Percentiles rank a stretch among this genome's conserved stretches.
Evolutionary conservation across 1,140 invertebrate genomes (phyloP).

Genomic region (Orchesella cincta): DNA sequence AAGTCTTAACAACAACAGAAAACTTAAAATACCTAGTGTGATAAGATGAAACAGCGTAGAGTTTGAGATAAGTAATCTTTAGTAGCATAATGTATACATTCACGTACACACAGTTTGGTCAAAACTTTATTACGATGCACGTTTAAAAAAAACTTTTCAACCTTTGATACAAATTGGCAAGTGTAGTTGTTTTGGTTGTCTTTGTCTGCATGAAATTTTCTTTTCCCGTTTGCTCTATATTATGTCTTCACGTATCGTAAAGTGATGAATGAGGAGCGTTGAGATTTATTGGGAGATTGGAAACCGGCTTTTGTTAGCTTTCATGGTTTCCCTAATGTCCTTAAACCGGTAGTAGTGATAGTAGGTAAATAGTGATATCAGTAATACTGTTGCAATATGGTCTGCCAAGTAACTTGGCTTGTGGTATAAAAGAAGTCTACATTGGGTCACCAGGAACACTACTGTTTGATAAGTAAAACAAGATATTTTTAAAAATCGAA

Average conservation of each 20-base stretch:
- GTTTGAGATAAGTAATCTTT: neutral
- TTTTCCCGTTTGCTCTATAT: neutral
- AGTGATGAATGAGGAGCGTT: constrained; percentile 33
- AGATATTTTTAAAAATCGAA: constrained; percentile 17
- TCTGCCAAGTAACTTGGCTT: constrained; percentile 9
- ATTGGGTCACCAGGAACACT: constrained; percentile 25
- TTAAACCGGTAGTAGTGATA: constrained; percentile 25
- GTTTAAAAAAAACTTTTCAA: neutral
- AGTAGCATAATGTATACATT: neutral
- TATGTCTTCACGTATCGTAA: neutral
- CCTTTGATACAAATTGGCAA: constrained; percentile 7
- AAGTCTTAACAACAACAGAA: too few species aligned
- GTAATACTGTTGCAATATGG: constrained; percentile 28
- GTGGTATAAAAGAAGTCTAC: neutral
- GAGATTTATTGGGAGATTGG: constrained; percentile 42
- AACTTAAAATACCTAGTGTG: neutral
- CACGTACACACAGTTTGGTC: neutral
- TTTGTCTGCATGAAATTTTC: neutral
- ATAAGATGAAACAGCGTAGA: constrained; percentile 7
- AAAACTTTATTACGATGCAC: neutral
- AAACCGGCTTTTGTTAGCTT: constrained; percentile 31
- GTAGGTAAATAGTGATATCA: neutral
- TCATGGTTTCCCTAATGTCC: neutral
- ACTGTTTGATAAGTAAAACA: constrained; percentile 11
- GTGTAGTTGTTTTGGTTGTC: neutral